phyloP scores from a whole-genome alignment of 1,140 invertebrate species.

The Tetramorium alpestre region DNA sequence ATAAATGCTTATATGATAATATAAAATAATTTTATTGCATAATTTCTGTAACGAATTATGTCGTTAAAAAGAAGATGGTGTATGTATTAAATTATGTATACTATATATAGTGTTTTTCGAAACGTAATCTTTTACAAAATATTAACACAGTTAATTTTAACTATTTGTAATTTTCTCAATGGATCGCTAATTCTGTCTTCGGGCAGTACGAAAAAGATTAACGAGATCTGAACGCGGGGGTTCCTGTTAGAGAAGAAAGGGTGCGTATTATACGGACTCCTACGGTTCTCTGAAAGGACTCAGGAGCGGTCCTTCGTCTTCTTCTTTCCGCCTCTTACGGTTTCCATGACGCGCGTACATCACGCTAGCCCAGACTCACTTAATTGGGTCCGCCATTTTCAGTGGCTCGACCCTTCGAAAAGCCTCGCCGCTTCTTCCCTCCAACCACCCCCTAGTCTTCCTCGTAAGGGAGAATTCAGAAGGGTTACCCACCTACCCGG shows the following conservation, averaged over 20 bases:
- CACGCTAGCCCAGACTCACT: constrained; percentile 79
- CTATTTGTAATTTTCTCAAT: constrained; percentile 7
- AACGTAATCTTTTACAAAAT: neutral
- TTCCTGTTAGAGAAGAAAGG: constrained; percentile 62
- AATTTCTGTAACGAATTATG: neutral
- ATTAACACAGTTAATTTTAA: constrained; percentile 22
- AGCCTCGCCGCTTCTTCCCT: constrained; percentile 72
- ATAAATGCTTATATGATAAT: constrained; percentile 14
- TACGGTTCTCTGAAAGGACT: constrained; percentile 70
- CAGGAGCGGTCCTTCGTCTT: constrained; percentile 72
- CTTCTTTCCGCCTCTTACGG: constrained; percentile 56
- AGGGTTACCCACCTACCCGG: constrained; percentile 81
- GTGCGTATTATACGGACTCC: constrained; percentile 28
- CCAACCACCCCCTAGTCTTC: constrained; percentile 32
- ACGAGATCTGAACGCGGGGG: constrained; percentile 79
- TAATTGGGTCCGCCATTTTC: constrained; percentile 86
- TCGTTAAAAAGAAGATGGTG: neutral
- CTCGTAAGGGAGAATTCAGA: constrained; percentile 75
- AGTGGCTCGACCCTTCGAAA: constrained; percentile 80
- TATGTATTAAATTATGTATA: neutral
- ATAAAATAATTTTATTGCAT: constrained; percentile 37
- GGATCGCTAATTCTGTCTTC: constrained; percentile 27
- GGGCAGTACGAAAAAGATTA: constrained; percentile 77
- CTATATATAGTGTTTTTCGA: neutral
- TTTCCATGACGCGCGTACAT: constrained; percentile 73